Base-by-base conservation (phyloP, 2,888 invertebrate genomes). In the Bellardia pandia region DNA sequence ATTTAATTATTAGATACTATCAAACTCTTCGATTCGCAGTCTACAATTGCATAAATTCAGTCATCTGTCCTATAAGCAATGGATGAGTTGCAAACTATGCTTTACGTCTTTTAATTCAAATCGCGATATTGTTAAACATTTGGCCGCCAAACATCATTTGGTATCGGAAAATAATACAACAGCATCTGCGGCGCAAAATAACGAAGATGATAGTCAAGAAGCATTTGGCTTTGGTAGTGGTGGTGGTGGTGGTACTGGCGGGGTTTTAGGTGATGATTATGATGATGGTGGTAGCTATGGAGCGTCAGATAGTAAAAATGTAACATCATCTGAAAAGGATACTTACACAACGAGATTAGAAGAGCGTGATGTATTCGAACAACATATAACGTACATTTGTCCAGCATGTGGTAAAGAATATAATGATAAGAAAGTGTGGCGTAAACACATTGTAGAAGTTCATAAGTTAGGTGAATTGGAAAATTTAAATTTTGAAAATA, bases 381-480 rank as follows among this genome's bases (percentile, higher is more conserved):
- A 90, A 1, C 91, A 92, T 68, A 92, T 92, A 51, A 91, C 92
- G 51, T 92, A 92, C 66, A 88, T 92, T 14, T 92, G 92, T 48
- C 92, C 92, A 60, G 91, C 91, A 71, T 92, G 92, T 82, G 92
- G 92, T 77, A 89, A 89, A 33, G 92, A 92, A 74, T 92, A 91
- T 77, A 89, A 89, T 13, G 92, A 92, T 76, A 92, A 92, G 84
- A 92, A 92, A 72, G 72, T 91, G 8, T 92, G 92, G 92, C 92
- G 92, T 42, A 90, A 90, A 0, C 92, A 92, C 58, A 92, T 92
- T 13, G 92, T 91, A 0, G 89, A 91, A 72, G 87, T 89, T 33
- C 92, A 92, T 69, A 90, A 90, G 30, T 90, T 92, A 89, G 92
- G 91, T 56, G 91, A 92, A 77, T 75, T 92, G 85, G 86, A 89